A percentile compares a stretch with the other conserved stretches of the same genome.
Evolutionary conservation across 2,113 vertebrate species (phyloP).

Genomic region (Nycticebus coucang): DNA sequence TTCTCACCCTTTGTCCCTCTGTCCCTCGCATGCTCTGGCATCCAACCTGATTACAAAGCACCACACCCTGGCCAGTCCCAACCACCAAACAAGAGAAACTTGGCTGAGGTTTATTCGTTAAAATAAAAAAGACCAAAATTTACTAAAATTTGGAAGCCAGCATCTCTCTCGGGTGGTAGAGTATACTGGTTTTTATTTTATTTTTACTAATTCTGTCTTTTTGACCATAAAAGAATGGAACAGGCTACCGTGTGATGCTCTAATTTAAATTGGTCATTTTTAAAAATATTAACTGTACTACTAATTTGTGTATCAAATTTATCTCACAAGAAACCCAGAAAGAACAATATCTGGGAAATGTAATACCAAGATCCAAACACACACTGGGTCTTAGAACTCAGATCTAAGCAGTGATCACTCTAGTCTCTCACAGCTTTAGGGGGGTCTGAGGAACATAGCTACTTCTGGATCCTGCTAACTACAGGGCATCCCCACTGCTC

Average conservation of each 20-base stretch:
- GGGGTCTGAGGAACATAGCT: background rate
- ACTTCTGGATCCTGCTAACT: background rate
- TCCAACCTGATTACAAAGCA: background rate
- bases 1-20: background rate
- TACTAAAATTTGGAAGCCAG: background rate
- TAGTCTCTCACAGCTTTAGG: background rate
- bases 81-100: background rate
- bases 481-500: background rate
- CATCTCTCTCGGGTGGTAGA: background rate
- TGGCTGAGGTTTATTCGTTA: background rate
- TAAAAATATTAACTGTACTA: background rate
- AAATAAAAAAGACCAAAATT: background rate
- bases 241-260: background rate
- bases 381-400: background rate
- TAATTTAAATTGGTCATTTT: constrained; percentile 28
- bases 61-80: background rate
- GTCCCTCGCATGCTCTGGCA: background rate
- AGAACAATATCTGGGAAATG: background rate
- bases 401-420: background rate
- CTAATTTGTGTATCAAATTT: background rate
- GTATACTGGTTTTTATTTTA: background rate
- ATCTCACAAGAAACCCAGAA: background rate
- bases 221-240: background rate
- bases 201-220: background rate
- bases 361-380: background rate